Base-by-base conservation (phyloP, 2,113 vertebrate species). In the Toxotes jaculatrix region DNA sequence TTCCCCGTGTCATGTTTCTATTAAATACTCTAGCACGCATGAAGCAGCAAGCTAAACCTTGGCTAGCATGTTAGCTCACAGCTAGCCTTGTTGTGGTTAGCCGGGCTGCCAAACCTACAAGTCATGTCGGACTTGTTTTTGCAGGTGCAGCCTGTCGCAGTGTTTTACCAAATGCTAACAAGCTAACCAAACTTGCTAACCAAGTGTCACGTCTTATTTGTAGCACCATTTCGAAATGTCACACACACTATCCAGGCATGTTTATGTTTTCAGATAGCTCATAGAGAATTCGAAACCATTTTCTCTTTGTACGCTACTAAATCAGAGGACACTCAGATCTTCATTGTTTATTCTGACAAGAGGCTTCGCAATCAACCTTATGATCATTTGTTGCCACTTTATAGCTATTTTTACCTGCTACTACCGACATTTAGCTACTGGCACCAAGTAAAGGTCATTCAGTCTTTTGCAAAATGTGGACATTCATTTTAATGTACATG, bases 11-110 rank as follows among this genome's bases (percentile, higher is more conserved):
- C 62, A 1, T 42, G 4, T 77, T 31, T 42, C 7, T 65, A 55
- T 56, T 17, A 60, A 78, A 53, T 56, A 60, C 34, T 62, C 7
- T 19, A 11, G 49, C 4, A 19, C 65, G 36, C 59, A 64, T 45
- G 10, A 77, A 19, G 23, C 59, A 63, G 79, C 7, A 53, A 32
- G 14, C 19, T 56, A 59, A 67, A 72, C 0, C 62, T 56, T 27
- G 61, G 66, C 66, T 81, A 81, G 70, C 77, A 55, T 65, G 62
- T 85, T 89, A 91, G 90, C 91, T 77, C 77, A 16, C 21, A 68
- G 76, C 42, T 92, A 83, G 77, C 81, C 38, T 55, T 78, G 66
- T 83, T 87, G 61, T 68, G 74, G 21, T 77, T 65, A 80, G 62
- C 77, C 43, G 42, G 4, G 34, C 43, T 85, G 83, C 82, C 79